Evolutionary conservation across 2,888 invertebrate genomes (phyloP), one percentile per base, ranked within the genome.

Genomic region (Morinoia aosen): DNA sequence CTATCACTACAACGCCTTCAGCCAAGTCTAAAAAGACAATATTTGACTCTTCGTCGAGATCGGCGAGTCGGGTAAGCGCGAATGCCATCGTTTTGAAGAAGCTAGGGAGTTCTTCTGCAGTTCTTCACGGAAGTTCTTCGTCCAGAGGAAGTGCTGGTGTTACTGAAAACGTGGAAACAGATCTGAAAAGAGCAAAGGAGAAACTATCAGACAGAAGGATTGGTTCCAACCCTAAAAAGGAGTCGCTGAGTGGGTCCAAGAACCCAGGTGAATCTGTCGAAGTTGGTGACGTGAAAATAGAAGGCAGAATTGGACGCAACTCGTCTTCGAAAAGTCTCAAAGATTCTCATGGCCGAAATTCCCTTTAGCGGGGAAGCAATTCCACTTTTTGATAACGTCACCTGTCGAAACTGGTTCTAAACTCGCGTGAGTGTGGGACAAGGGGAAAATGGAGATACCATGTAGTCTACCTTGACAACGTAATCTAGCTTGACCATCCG

Each of bases 1-100:
- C 95, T 19, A 96, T 96, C 93, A 93, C 61, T 94, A 64, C 95
- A 61, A 95, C 95, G 0, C 95, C 95, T 48, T 95, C 95, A 58
- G 95, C 61, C 4, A 58, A 48, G 95, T 40, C 58, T 11, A 95
- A 48, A 56, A 95, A 95, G 57, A 61, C 25, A 10, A 64, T 95
- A 48, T 95, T 95, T n/a, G 95, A 95, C n/a, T 39, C 39, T 14
- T 19, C 39, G 10, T 95, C 64, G n/a, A 95, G 64, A 64, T 64
- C 95, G 5, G 48, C 95, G 14, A 61, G 64, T 58, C 58, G 95
- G 11, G n/a, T 56, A 16, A 48, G 61, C 95, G 58, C 58, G 57
- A 57, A 16, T 33, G 58, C 19, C 33, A 95, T 40, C 64, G 61
- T 95, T 48, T 58, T 95, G 14, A 95, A 58, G n/a, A 95, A 95